A percentile compares a stretch with the other conserved stretches of the same genome.
Conservation (phyloP, 2,113 vertebrate genomes). For the Cariama cristata region DNA sequence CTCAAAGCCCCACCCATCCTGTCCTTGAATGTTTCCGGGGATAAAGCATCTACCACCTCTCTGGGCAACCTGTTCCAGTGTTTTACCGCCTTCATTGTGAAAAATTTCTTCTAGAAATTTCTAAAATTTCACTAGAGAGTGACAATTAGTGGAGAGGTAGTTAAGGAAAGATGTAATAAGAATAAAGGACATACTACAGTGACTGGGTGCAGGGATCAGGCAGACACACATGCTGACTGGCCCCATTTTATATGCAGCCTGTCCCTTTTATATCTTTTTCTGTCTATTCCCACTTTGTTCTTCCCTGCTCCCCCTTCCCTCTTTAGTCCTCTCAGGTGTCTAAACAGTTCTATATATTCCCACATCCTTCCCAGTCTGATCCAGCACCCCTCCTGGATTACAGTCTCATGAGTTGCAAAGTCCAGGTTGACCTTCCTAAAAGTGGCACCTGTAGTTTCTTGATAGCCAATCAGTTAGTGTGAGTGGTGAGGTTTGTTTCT, state of each 20-base stretch:
- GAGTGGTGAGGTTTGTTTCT: not conserved
- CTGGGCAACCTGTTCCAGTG: no score
- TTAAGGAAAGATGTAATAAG: not conserved
- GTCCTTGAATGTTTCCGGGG: no score
- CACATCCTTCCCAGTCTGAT: fast-evolving
- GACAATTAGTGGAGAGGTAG: not conserved
- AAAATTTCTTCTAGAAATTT: no score
- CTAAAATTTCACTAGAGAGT: not conserved
- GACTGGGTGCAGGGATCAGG: fast-evolving
- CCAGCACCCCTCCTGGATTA: not conserved
- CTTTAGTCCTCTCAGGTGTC: not conserved
- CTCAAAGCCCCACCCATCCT: no score
- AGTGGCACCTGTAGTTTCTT: not conserved
- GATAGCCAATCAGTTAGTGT: not conserved
- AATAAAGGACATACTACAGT: not conserved
- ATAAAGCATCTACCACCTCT: no score
- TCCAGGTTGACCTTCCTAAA: not conserved
- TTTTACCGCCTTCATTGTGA: no score
- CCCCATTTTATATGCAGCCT: not conserved
- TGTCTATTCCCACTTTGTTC: not conserved
- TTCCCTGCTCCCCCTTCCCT: no score
- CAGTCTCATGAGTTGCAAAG: no score
- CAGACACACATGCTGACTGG: fast-evolving
- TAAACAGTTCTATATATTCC: not conserved
- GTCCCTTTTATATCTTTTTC: not conserved